Evolutionary conservation across 30 jellyfish, hydroid and myxozoan species (phyloP), one percentile per base, ranked within the genome.

Genomic region (Turritopsis rubra): DNA sequence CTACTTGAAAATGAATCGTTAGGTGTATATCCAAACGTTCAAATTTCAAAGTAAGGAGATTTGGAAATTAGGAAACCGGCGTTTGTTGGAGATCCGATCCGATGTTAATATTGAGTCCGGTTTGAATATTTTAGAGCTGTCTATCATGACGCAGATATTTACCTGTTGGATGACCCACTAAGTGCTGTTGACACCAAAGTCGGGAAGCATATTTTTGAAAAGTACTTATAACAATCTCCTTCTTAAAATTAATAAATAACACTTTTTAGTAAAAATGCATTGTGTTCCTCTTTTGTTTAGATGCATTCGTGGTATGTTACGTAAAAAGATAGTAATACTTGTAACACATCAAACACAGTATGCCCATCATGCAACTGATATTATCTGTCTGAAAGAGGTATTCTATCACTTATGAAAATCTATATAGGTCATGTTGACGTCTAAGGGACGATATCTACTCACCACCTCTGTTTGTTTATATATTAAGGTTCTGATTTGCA

Each of bases 161-260:
- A 85, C 85, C 30, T 90, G 21, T 71, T 90, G 88, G 97, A 90
- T 68, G 97, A 90, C 31, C 97, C 95, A 25, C 74, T 90, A 21
- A 82, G 93, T 79, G 97, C 97, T 71, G 97, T 90, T 54, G 97
- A 90, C 70, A 28, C 97, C 13, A 83, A 83, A 90, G 95, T 90
- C 25, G 97, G 95, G 52, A 90, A 79, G 29, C 95, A 85, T 53
- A 60, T 90, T 74, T 90, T 91, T 78, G 93, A 90, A 83, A 76
- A 79, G 95, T 82, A 77, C 23, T 74, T 0, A 0, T 26, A 75
- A 8, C 16, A 31, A 75, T 22, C 28, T 13, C 66, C 19, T 28
- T 19, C 7, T 74, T 24, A 22, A 74, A 74, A 1, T n/a, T 74
- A 29, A 53, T 16, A 21, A 16, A 27, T 13, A 75, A 71, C 21